Percentiles rank a stretch among this genome's conserved stretches.
Evolutionary conservation across 2,113 vertebrate genomes (phyloP).

Genomic region (Microcebus griseorufus): DNA sequence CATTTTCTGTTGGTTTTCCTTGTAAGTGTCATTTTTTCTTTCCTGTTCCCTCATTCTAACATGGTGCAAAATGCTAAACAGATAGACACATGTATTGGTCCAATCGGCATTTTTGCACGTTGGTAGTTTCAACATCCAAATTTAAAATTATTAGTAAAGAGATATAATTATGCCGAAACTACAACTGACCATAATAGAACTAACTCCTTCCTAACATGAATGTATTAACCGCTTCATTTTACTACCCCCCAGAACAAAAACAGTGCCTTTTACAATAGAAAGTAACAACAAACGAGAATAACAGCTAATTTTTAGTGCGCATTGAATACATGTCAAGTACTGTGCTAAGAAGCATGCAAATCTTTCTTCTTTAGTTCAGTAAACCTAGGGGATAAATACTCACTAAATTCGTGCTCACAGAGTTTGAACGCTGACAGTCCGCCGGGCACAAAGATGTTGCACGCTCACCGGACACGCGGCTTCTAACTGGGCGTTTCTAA

Average conservation of each 20-base stretch:
- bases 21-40: background rate
- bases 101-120: background rate
- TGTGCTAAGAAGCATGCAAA: fast-evolving
- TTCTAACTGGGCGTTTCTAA: background rate
- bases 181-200: background rate
- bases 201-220: too few species aligned
- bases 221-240: background rate
- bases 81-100: background rate
- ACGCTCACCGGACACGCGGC: background rate
- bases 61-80: background rate
- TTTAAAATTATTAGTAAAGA: background rate
- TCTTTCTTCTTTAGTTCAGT: background rate
- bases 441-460: background rate
- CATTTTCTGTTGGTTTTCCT: background rate
- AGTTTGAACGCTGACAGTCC: background rate
- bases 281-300: background rate
- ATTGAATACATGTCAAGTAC: background rate
- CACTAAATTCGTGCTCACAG: background rate
- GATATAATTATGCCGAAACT: background rate
- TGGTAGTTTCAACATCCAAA: background rate
- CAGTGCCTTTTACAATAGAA: background rate
- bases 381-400: background rate
- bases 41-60: background rate
- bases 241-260: background rate
- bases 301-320: background rate